Evolutionary conservation across 2,888 invertebrate species (phyloP).

Genomic region (Griposia aprilina): DNA sequence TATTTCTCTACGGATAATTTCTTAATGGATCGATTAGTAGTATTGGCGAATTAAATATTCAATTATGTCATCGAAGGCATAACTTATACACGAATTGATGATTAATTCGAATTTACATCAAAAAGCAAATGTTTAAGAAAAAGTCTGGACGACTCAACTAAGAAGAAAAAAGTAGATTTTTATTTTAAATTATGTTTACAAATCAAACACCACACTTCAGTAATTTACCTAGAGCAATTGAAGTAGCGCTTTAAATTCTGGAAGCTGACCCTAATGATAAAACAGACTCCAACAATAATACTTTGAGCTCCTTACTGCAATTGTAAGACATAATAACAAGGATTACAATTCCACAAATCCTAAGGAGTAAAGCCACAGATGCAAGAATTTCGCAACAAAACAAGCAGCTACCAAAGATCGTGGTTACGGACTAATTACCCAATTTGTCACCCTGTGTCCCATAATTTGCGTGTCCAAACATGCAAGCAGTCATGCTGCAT

Average conservation of each 20-base stretch:
- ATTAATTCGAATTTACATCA: background rate
- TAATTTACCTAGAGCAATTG: constrained; percentile 2
- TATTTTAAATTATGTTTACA: no score
- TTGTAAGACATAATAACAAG: constrained; percentile 14
- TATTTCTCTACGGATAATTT: constrained; percentile 67
- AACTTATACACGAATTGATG: background rate
- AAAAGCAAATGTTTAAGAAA: no score
- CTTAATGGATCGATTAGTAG: constrained; percentile 60
- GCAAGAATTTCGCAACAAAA: constrained; percentile 59
- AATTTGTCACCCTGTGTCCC: constrained; percentile 81
- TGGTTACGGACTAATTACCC: constrained; percentile 80
- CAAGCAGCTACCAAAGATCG: constrained; percentile 65
- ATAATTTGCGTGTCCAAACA: constrained; percentile 68
- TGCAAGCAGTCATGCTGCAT: constrained; percentile 65
- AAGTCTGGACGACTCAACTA: no score
- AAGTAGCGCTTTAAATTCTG: background rate
- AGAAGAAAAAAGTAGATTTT: background rate
- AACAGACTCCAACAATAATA: constrained; percentile 35
- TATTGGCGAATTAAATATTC: constrained; percentile 44
- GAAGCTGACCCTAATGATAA: constrained; percentile 13
- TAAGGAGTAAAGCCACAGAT: constrained; percentile 44
- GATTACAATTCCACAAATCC: constrained; percentile 42
- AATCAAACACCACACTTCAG: background rate
- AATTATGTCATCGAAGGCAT: background rate
- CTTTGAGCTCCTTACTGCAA: constrained; percentile 32